These are phyloP conservation scores for Trialeurodes vaporariorum DNA, from an alignment of 1,140 invertebrate species.

Conservation along the genomic window DNA sequence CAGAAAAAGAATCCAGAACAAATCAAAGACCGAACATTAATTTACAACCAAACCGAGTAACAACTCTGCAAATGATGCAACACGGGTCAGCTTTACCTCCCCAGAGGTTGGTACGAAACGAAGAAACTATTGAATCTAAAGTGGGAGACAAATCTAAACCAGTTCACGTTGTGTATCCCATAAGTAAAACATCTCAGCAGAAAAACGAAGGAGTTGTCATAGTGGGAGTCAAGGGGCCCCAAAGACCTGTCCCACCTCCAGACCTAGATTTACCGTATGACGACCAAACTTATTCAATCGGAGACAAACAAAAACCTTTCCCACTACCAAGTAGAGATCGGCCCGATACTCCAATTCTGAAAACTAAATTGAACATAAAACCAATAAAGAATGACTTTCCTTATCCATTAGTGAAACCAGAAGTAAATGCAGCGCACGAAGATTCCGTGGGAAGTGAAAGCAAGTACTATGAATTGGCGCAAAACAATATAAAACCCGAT, in stretches of 20 bases:
- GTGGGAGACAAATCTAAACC: slow-evolving; percentile 27
- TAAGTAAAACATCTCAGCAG: slow-evolving; percentile 32
- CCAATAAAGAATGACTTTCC: slow-evolving; percentile 28
- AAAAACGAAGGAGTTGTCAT: slow-evolving; percentile 41
- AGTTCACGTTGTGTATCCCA: slow-evolving; percentile 51
- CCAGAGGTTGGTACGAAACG: slow-evolving; percentile 14
- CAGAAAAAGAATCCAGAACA: slow-evolving; percentile 25
- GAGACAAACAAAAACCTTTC: slow-evolving; percentile 38
- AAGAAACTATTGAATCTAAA: slow-evolving; percentile 28
- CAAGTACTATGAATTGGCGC: slow-evolving; percentile 3
- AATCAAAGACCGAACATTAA: slow-evolving; percentile 27
- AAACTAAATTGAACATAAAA: slow-evolving; percentile 34
- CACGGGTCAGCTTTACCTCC: slow-evolving; percentile 22
- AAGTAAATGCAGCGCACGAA: slow-evolving; percentile 9
- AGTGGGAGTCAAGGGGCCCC: slow-evolving; percentile 41
- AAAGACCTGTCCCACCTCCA: slow-evolving; percentile 42
- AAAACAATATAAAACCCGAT: slow-evolving; percentile 5
- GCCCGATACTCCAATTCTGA: slow-evolving; percentile 36
- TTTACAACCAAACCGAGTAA: slow-evolving; percentile 31
- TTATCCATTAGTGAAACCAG: slow-evolving; percentile 25
- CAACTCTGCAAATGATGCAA: slow-evolving; percentile 54
- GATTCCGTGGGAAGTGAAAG: slow-evolving; percentile 2
- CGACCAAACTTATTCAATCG: slow-evolving; percentile 27
- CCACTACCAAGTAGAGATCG: slow-evolving; percentile 34
- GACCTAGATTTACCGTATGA: slow-evolving; percentile 33